Evolutionary conservation across 2,797 vertebrate species (phyloP).

Genomic region (Sarcoramphus papa): DNA sequence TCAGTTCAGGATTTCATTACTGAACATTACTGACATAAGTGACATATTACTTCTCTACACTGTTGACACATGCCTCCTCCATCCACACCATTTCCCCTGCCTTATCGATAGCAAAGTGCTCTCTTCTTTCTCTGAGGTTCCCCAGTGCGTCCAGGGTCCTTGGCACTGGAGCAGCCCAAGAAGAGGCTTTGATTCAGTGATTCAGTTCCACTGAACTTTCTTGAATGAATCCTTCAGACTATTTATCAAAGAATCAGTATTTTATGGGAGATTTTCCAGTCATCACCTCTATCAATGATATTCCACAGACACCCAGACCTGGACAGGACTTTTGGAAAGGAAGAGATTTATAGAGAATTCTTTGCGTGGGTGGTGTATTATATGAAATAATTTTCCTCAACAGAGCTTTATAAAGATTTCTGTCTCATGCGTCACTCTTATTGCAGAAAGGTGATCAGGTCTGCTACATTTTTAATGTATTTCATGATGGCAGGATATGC

Average conservation of each 20-base stretch:
- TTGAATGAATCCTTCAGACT: background rate
- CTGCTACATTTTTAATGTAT: background rate
- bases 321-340: background rate
- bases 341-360: background rate
- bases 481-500: background rate
- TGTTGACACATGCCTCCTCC: background rate
- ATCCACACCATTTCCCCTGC: background rate
- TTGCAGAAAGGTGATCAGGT: background rate
- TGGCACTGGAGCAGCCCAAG: background rate
- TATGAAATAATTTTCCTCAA: background rate
- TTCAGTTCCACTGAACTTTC: background rate
- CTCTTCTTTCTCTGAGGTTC: background rate
- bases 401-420: background rate
- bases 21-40: fast-evolving
- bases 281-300: background rate
- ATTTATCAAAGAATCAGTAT: background rate
- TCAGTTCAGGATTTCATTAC: background rate
- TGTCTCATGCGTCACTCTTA: background rate
- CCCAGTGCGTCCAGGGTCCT: background rate
- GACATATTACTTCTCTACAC: background rate
- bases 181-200: background rate
- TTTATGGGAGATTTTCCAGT: background rate
- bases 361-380: background rate
- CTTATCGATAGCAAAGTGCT: background rate
- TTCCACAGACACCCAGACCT: background rate